Base-by-base conservation (phyloP, 1,140 invertebrate species). In the Sesamia nonagrioides region DNA sequence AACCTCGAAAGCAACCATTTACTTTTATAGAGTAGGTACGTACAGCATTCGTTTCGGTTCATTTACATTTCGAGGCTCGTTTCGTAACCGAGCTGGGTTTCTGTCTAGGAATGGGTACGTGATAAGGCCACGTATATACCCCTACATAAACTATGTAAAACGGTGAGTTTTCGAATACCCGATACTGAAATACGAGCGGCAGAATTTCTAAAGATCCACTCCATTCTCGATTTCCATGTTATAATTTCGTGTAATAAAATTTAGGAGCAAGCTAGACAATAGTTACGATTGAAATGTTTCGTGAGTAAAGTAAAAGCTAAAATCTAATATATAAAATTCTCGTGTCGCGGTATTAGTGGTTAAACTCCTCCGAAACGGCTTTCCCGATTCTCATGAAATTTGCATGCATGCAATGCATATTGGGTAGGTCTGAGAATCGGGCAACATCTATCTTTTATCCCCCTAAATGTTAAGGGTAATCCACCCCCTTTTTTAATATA, bases 1-100 rank as follows among this genome's bases (percentile, higher is more conserved):
- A 72, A 71, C 45, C 56, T 78, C 48, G 72, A 79, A 75, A 68
- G 75, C 78, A 79, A 74, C 78, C 78, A 79, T 79, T 74, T 79
- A 58, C 72, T 75, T 79, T 79, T 79, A 79, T 79, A 37, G 72
- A 74, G 42, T 69, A 27, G 27, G 27, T 27, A 27, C 27, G 27
- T 27, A 79, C 60, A 68, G 52, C 37, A 75, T 75, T 74, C 72
- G 72, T 75, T 50, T 79, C 78, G 72, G 71, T 79, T 79, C 78
- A 69, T 79, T 79, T 79, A 79, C 78, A 79, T 79, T 79, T 75
- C 45, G 45, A 66, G 63, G 71, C 71, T 42, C 60, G 58, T 75
- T 79, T 74, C 61, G 60, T 60, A 61, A 75, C 78, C 50, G 78
- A 68, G 71, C 78, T 75, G 71, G 68, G 68, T 68, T 68, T 69